These are phyloP conservation scores for Strigops habroptila DNA, from an alignment of 2,113 vertebrate species.

Conservation along the genomic window DNA sequence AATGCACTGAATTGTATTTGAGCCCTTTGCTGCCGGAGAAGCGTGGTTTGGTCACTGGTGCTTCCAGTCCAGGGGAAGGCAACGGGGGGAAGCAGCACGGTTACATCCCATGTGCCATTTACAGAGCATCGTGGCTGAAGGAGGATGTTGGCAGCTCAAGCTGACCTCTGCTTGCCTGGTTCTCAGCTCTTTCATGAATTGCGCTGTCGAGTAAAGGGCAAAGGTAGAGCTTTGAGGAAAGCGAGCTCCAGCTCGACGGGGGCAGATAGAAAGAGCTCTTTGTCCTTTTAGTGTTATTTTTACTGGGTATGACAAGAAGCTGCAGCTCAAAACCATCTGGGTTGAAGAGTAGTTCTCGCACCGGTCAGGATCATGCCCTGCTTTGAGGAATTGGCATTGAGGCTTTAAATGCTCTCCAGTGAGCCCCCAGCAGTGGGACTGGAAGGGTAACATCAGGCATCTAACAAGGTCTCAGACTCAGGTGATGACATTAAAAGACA, in stretches of 20 bases:
- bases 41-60: not conserved
- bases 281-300: slow-evolving; percentile 40
- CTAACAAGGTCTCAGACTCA: not conserved
- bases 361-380: not conserved
- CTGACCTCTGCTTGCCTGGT: slow-evolving; percentile 8
- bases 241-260: not conserved
- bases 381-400: not conserved
- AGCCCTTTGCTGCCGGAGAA: not conserved
- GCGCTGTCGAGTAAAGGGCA: not conserved
- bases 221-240: slow-evolving; percentile 25
- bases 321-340: slow-evolving; percentile 27
- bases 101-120: not conserved
- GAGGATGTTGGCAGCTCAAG: not conserved
- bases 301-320: not conserved
- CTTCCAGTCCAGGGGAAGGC: not conserved
- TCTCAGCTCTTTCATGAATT: slow-evolving; percentile 12
- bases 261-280: slow-evolving; percentile 53
- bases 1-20: not conserved
- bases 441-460: not conserved
- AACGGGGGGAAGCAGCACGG: rapidly evolving
- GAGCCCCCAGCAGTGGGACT: not conserved
- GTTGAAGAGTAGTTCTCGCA: not conserved
- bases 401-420: not conserved
- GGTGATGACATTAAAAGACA: rapidly evolving
- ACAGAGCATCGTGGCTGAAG: not conserved